phyloP scores from a whole-genome alignment of 1,140 invertebrate genomes.

The Palaemon carinicauda region DNA sequence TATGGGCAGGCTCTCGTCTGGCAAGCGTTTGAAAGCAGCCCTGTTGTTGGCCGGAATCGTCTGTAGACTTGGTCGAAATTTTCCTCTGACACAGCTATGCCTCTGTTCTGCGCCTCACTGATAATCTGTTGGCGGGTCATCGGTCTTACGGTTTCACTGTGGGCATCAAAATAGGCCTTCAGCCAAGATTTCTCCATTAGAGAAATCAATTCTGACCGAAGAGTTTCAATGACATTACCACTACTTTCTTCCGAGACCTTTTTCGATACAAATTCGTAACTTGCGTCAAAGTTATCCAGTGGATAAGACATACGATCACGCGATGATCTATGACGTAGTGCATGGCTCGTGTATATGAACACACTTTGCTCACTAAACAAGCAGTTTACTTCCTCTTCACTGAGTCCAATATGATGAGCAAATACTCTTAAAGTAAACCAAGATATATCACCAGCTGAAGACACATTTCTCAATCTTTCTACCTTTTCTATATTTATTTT shows the following conservation, averaged over 20 bases:
- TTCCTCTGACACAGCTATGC: background rate
- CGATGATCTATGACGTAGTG: background rate
- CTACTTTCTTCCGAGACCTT: background rate
- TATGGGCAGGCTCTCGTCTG: constrained; percentile 1
- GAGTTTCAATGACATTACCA: background rate
- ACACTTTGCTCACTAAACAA: background rate
- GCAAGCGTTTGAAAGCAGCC: constrained; percentile 16
- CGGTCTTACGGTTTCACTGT: background rate
- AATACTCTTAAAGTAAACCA: background rate
- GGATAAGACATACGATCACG: background rate
- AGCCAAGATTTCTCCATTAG: background rate
- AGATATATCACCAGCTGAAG: constrained; percentile 1
- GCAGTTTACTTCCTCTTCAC: background rate
- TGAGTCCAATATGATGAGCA: background rate
- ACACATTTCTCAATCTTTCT: background rate
- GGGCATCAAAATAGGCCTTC: background rate
- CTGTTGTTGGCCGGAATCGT: background rate
- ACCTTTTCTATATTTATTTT: background rate
- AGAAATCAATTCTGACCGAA: background rate
- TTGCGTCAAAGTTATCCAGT: background rate
- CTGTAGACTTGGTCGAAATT: constrained; percentile 20
- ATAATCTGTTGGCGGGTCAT: background rate
- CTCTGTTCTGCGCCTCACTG: background rate
- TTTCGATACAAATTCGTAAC: background rate
- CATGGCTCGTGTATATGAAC: background rate